Evolutionary conservation across 2,797 vertebrate species (phyloP).

Genomic region (Loris lydekkerianus): DNA sequence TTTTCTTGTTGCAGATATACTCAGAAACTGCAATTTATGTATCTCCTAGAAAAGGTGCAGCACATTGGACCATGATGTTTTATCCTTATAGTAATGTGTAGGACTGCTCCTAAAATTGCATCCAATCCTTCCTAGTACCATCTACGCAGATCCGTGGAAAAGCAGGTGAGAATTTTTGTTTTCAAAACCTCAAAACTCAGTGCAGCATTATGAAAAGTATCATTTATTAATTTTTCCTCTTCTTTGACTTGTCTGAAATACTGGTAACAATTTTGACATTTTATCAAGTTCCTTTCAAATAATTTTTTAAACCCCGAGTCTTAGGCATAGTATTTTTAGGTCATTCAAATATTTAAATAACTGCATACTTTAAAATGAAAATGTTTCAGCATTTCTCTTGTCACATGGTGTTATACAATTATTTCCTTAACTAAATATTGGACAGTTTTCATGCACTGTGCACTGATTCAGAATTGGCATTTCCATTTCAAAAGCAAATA

Average conservation of each 20-base stretch:
- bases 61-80: not conserved
- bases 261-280: not conserved
- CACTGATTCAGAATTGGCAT: conserved; percentile 24
- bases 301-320: conserved; percentile 24
- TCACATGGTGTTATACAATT: not conserved
- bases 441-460: not conserved
- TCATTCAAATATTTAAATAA: conserved; percentile 38
- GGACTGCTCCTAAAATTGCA: not conserved
- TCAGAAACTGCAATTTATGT: not conserved
- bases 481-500: conserved; percentile 65
- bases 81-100: not conserved
- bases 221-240: conserved; percentile 21
- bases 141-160: not conserved
- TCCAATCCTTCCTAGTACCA: not conserved
- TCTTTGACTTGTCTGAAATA: not conserved
- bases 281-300: not conserved
- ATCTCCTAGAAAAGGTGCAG: not conserved
- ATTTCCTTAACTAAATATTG: conserved; percentile 8
- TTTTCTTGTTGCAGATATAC: not conserved
- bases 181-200: not conserved
- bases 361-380: conserved; percentile 1
- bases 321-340: not conserved
- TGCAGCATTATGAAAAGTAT: not conserved
- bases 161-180: not conserved
- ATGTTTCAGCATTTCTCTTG: conserved; percentile 52